Conservation (phyloP, 1,140 invertebrate species). For the Drosophila leontia region DNA sequence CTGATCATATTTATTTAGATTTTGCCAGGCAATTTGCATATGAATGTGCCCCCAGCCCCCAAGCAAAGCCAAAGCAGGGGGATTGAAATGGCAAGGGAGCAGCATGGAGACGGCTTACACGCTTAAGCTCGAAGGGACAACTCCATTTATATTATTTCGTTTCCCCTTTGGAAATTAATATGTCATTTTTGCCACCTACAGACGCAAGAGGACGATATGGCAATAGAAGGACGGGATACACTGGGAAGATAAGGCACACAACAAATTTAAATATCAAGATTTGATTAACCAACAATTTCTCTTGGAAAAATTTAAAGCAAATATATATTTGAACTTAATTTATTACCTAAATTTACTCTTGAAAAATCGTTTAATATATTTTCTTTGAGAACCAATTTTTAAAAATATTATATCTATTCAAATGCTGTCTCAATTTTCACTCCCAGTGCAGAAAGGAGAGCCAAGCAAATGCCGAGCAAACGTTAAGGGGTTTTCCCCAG, state of each 20-base stretch:
- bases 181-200: conserved; percentile 77
- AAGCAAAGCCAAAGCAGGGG: conserved; percentile 13
- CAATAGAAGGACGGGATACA: conserved; percentile 25
- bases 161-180: conserved; percentile 83
- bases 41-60: conserved; percentile 43
- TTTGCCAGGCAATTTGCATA: conserved; percentile 71
- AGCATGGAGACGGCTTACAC: conserved; percentile 41
- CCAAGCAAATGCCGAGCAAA: conserved; percentile 53
- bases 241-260: background rate
- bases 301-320: no score
- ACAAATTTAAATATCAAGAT: background rate
- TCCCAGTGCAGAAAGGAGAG: conserved; percentile 15
- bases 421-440: background rate
- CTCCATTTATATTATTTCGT: conserved; percentile 82
- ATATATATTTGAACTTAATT: background rate
- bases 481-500: conserved; percentile 50
- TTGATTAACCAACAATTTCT: background rate
- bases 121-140: conserved; percentile 69
- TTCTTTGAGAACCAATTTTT: background rate
- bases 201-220: conserved; percentile 21
- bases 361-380: no score
- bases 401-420: background rate
- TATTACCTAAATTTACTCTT: background rate
- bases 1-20: conserved; percentile 77
- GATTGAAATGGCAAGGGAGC: conserved; percentile 1